phyloP scores from a whole-genome alignment of 1,140 invertebrate species.

The Chlorops oryzae region DNA sequence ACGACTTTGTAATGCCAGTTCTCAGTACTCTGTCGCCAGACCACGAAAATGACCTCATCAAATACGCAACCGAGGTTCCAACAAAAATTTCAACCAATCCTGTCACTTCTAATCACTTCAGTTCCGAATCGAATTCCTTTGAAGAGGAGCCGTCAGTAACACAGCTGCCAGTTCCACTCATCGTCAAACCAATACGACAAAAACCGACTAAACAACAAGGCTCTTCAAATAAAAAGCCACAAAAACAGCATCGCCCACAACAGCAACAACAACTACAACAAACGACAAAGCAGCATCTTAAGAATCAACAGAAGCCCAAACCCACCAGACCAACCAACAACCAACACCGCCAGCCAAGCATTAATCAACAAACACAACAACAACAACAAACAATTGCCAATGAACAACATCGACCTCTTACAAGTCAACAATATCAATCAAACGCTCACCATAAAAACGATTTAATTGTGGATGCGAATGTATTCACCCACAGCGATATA shows the following conservation, averaged over 20 bases:
- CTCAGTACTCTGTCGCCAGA: conserved; percentile 32
- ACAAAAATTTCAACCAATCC: conserved; percentile 29
- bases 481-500: conserved; percentile 46
- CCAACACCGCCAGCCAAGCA: conserved; percentile 20
- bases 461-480: conserved; percentile 27
- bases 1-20: conserved; percentile 40
- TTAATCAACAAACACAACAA: neutral
- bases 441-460: conserved; percentile 34
- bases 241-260: conserved; percentile 1
- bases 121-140: conserved; percentile 40
- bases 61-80: conserved; percentile 39
- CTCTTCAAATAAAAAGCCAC: neutral
- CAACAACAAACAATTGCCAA: neutral
- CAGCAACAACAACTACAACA: neutral
- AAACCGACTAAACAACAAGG: neutral
- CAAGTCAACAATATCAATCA: neutral
- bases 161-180: conserved; percentile 17
- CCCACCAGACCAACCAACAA: neutral
- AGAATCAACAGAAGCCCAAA: neutral
- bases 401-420: neutral
- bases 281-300: neutral
- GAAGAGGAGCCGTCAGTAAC: conserved; percentile 26
- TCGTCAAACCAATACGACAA: conserved; percentile 5
- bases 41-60: conserved; percentile 14
- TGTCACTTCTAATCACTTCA: conserved; percentile 24